A percentile compares a stretch with the other conserved stretches of the same genome.
phyloP scores from a whole-genome alignment of 2,113 vertebrate genomes.

The Balaeniceps rex region DNA sequence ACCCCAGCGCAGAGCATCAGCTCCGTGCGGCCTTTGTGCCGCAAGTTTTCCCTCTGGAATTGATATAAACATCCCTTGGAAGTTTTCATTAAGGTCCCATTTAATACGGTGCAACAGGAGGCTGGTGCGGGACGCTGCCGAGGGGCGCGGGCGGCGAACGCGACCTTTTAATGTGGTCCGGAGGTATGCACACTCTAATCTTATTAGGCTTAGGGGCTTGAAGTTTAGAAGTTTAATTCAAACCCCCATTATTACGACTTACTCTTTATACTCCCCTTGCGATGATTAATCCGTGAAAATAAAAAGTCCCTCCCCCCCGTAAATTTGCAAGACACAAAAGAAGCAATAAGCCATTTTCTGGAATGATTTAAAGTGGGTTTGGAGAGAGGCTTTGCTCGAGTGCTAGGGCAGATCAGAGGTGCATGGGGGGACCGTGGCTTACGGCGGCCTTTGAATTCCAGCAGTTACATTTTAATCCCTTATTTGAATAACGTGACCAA shows the following conservation, averaged over 20 bases:
- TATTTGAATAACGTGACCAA: not conserved
- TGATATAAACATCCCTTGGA: not conserved
- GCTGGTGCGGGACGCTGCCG: not conserved
- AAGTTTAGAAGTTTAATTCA: slow-evolving; percentile 8
- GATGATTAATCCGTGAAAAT: not conserved
- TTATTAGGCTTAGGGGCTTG: not conserved
- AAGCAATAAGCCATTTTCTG: not conserved
- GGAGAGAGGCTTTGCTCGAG: not conserved
- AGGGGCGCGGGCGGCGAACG: not conserved
- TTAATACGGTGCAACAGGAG: not conserved
- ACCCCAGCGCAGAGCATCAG: not conserved
- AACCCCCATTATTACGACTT: not conserved
- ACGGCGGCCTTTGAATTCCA: not conserved
- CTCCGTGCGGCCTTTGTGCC: not conserved
- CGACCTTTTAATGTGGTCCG: not conserved
- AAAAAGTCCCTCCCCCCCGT: not conserved
- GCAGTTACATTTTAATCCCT: not conserved
- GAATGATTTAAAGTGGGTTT: not conserved
- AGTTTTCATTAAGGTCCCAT: not conserved
- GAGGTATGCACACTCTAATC: not conserved
- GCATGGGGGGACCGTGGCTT: not conserved
- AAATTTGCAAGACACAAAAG: not conserved
- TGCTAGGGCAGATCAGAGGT: not conserved
- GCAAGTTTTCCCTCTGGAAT: not conserved
- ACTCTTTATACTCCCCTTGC: not conserved